These are phyloP conservation scores for Lepidochrysops patricia DNA, from an alignment of 2,888 invertebrate genomes.

Conservation along the genomic window DNA sequence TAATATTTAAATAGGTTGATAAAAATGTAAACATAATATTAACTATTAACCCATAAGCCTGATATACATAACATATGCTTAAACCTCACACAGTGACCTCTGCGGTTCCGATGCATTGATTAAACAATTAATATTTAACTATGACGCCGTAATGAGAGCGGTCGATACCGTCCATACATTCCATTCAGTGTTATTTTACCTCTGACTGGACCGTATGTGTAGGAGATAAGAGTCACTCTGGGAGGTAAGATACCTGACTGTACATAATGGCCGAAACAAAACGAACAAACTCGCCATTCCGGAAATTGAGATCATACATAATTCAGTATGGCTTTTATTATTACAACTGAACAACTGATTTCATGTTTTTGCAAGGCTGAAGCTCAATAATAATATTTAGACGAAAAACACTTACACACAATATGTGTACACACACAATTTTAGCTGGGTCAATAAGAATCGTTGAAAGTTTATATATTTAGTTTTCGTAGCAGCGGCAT, in stretches of 20 bases:
- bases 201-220: too few relatives aligned
- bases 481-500: too few relatives aligned
- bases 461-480: too few relatives aligned
- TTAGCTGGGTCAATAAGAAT: too few relatives aligned
- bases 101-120: constrained; percentile 15
- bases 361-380: background rate
- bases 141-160: constrained; percentile 37
- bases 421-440: too few relatives aligned
- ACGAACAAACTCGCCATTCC: constrained; percentile 47
- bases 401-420: too few relatives aligned
- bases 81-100: constrained; percentile 5
- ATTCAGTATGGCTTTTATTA: constrained; percentile 34
- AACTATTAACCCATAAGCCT: background rate
- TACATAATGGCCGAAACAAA: constrained; percentile 40
- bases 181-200: too few relatives aligned
- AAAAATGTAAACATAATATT: too few relatives aligned
- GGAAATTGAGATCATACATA: constrained; percentile 52
- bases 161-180: constrained; percentile 40
- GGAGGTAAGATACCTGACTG: too few relatives aligned
- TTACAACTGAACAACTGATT: constrained; percentile 20
- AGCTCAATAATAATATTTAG: background rate
- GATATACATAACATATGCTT: background rate
- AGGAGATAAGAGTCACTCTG: too few relatives aligned
- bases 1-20: too few relatives aligned
- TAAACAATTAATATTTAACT: constrained; percentile 29